A percentile compares a stretch with the other conserved stretches of the same genome.
Conservation (phyloP, 2,113 vertebrate genomes). For the Heptranchias perlo region DNA sequence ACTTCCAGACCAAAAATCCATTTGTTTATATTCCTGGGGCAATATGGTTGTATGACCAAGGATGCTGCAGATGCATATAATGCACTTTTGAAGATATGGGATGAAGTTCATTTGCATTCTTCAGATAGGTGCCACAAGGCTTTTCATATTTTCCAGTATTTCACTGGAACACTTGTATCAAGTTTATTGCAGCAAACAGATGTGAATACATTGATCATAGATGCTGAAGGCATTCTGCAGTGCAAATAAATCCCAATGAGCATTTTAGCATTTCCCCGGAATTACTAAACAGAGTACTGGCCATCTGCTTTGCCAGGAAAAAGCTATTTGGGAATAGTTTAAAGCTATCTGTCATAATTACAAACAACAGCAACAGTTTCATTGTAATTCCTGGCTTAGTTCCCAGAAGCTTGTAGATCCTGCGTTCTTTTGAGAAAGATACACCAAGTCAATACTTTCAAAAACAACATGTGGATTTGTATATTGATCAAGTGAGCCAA, state of each 20-base stretch:
- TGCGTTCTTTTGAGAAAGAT: background rate
- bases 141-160: background rate
- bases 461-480: background rate
- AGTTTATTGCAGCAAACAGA: background rate
- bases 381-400: background rate
- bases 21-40: background rate
- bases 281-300: background rate
- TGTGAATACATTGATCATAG: background rate
- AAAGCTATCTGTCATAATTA: background rate
- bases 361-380: background rate
- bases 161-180: background rate
- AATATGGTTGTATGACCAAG: background rate
- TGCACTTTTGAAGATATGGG: background rate
- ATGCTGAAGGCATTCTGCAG: background rate
- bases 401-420: background rate
- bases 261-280: background rate
- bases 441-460: background rate
- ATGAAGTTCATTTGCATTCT: background rate
- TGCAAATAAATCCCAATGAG: background rate
- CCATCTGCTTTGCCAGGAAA: background rate
- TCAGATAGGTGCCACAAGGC: background rate
- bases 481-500: background rate
- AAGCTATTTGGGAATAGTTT: background rate
- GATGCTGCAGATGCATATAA: background rate
- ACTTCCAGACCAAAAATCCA: background rate